Evolutionary conservation across 2,113 vertebrate genomes (phyloP), one percentile per base, ranked within the genome.

Genomic region (Cyphotilapia sp.): DNA sequence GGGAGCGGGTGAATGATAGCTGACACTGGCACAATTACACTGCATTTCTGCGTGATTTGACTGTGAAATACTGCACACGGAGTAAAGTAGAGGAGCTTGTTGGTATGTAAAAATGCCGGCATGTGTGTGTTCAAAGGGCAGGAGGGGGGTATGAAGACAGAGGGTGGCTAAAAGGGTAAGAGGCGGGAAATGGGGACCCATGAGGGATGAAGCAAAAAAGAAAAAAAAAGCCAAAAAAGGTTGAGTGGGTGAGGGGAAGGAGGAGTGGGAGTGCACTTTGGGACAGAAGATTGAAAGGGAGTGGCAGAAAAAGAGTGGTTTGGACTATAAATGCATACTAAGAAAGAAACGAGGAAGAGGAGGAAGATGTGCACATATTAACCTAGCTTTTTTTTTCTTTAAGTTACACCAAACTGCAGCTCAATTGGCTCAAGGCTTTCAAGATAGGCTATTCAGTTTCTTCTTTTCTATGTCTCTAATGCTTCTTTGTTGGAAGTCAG

Each of bases 11-110:
- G 85, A 90, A 66, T 85, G 89, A 91, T 88, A 88, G 92, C 92
- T 92, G 92, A 94, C 91, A 92, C 11, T 90, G 93, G 90, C 93
- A 94, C 92, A 88, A 88, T 92, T 91, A 57, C 91, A 74, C 95
- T 93, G 95, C 94, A 96, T 94, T 94, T 95, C 94, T 95, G 91
- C 85, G 85, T 95, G 95, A 95, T 94, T 93, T 91, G 93, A 93
- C 92, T 96, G 86, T 88, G 85, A 94, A 95, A 89, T 87, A 92
- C 81, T 59, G 78, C 88, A 87, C 35, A 9, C 2, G 24, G 59
- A 85, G 53, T 63, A 85, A 88, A 90, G 84, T 76, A 80, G 69
- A 88, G 53, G 74, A 83, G 80, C 42, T 85, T 74, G 40, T 53
- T 22, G 57, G 49, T 76, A 42, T 61, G 49, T 54, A 80, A 91